Evolutionary conservation across 2,888 invertebrate species (phyloP).

Genomic region (Machimus rusticus): DNA sequence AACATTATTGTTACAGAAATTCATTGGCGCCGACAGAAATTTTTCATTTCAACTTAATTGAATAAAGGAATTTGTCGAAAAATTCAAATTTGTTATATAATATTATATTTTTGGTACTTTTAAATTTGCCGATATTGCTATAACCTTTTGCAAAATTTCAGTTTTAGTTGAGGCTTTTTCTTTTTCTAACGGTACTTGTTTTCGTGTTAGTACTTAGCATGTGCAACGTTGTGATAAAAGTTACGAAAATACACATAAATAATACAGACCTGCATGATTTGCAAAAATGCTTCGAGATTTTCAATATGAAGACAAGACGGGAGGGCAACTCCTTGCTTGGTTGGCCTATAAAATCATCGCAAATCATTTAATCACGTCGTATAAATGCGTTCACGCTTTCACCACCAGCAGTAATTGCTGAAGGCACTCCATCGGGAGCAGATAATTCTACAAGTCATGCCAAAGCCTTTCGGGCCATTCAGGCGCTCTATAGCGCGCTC

Average conservation of each 20-base stretch:
- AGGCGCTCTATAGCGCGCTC: background rate
- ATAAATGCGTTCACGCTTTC: background rate
- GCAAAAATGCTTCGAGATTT: background rate
- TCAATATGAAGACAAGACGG: background rate
- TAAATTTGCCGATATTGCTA: too few species aligned
- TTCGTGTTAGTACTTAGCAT: background rate
- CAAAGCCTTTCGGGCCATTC: background rate
- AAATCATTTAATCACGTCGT: background rate
- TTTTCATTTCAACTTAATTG: too few species aligned
- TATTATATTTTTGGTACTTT: too few species aligned
- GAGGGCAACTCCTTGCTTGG: background rate
- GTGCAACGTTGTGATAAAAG: background rate
- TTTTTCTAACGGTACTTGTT: too few species aligned
- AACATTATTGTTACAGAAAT: background rate
- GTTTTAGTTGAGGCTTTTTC: too few species aligned
- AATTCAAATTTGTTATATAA: too few species aligned
- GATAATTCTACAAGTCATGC: background rate
- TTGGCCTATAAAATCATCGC: background rate
- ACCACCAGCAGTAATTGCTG: background rate
- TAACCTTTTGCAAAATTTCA: too few species aligned
- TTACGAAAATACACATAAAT: background rate
- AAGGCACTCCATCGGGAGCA: background rate
- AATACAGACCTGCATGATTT: background rate
- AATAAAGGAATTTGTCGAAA: too few species aligned
- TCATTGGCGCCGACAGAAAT: too few species aligned